Conservation (phyloP, 2,797 vertebrate species). For the Rhyacichthys aspro region DNA sequence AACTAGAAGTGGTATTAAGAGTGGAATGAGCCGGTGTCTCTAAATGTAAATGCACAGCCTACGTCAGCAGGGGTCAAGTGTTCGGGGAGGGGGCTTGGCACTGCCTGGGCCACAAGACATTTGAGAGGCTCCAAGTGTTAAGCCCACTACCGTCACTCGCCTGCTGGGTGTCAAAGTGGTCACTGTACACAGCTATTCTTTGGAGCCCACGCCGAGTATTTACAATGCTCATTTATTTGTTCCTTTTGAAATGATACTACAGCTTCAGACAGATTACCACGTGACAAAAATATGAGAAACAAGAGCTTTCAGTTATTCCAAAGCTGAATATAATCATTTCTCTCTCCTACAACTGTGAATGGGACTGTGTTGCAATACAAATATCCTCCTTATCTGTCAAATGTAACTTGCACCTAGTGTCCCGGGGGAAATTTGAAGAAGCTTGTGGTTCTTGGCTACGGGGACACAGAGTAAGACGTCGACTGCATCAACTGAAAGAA, state of each 20-base stretch:
- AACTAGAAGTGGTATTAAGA: conserved; percentile 67
- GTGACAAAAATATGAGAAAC: conserved; percentile 9
- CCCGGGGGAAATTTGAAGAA: conserved; percentile 33
- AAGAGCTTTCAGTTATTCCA: background rate
- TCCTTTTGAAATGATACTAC: conserved; percentile 6
- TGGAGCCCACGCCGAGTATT: conserved; percentile 19
- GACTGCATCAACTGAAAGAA: conserved; percentile 60
- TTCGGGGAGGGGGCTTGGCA: conserved; percentile 75
- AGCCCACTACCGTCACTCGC: conserved; percentile 63
- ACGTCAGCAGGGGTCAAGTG: conserved; percentile 78
- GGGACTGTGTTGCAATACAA: conserved; percentile 35
- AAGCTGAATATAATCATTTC: background rate
- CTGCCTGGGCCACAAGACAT: conserved; percentile 71
- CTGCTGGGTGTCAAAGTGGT: conserved; percentile 75
- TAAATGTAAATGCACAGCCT: conserved; percentile 77
- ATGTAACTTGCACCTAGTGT: conserved; percentile 27
- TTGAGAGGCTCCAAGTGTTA: conserved; percentile 81
- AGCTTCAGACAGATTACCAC: conserved; percentile 17
- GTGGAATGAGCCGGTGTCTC: conserved; percentile 72
- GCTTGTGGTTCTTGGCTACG: conserved; percentile 16
- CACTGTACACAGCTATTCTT: conserved; percentile 52
- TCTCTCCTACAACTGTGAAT: conserved; percentile 18
- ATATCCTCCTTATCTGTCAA: conserved; percentile 31
- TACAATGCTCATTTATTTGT: conserved; percentile 34
- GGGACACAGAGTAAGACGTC: conserved; percentile 43